Percentiles rank a stretch among this genome's conserved stretches.
phyloP scores from a whole-genome alignment of 2,797 vertebrate genomes.

The Takifugu ocellatus region DNA sequence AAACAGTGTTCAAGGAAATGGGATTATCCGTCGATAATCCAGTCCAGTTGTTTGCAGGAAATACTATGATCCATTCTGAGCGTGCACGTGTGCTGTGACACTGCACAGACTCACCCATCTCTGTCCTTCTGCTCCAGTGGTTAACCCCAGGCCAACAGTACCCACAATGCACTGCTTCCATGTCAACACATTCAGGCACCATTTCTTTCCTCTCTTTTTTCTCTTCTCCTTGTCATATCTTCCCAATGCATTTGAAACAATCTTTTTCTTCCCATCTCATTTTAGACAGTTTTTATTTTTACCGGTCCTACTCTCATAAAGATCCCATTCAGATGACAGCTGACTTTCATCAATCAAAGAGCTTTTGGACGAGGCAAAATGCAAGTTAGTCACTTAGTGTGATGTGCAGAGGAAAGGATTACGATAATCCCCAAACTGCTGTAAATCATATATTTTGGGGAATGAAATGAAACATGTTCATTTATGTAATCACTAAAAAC shows the following conservation, averaged over 20 bases:
- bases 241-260: conserved; percentile 19
- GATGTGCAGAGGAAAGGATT: no score
- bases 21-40: conserved; percentile 31
- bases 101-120: conserved; percentile 61
- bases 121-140: conserved; percentile 72
- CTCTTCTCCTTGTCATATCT: conserved; percentile 35
- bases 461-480: no score
- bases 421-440: no score
- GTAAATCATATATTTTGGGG: no score
- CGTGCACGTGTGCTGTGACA: conserved; percentile 42
- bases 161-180: conserved; percentile 71
- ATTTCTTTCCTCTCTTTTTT: conserved; percentile 50
- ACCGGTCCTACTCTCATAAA: neutral
- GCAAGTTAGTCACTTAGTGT: no score
- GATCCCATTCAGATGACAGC: no score
- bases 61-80: conserved; percentile 35
- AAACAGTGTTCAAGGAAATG: conserved; percentile 32
- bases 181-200: conserved; percentile 65
- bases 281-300: conserved; percentile 2
- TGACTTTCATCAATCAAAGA: no score
- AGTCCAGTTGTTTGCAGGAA: conserved; percentile 49
- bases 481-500: no score
- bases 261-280: conserved; percentile 1
- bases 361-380: no score
- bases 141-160: conserved; percentile 61